A percentile compares a stretch with the other conserved stretches of the same genome.
Evolutionary conservation across 2,888 invertebrate species (phyloP).

Genomic region (Noctua fimbriata): DNA sequence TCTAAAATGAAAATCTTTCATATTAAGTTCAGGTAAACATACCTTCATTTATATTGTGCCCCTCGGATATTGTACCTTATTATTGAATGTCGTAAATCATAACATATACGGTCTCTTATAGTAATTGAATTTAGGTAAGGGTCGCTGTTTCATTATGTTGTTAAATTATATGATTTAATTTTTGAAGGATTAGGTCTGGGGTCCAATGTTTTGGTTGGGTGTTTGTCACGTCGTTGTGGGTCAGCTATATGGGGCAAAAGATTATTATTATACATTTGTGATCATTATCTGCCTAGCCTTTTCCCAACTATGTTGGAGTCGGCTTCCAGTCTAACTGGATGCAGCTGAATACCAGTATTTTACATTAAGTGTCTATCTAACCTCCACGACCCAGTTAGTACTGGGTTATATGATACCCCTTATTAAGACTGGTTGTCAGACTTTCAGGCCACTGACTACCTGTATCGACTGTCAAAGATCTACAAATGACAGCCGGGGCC

Average conservation of each 20-base stretch:
- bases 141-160: slow-evolving; percentile 62
- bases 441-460: no score
- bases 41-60: slow-evolving; percentile 75
- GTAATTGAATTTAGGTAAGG: slow-evolving; percentile 67
- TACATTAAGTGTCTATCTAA: no score
- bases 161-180: slow-evolving; percentile 60
- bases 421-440: no score
- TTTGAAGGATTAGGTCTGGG: slow-evolving; percentile 50
- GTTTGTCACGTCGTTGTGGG: slow-evolving; percentile 8
- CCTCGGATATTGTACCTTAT: slow-evolving; percentile 80
- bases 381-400: no score
- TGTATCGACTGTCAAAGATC: no score
- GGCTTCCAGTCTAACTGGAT: no score
- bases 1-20: slow-evolving; percentile 84
- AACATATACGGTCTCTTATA: slow-evolving; percentile 68
- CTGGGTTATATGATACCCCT: no score
- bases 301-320: no score
- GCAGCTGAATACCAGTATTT: no score
- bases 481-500: no score
- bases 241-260: neutral
- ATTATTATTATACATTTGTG: neutral
- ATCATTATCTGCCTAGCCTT: no score
- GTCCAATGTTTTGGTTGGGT: slow-evolving; percentile 29
- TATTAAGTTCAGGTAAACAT: slow-evolving; percentile 84
- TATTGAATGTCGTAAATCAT: slow-evolving; percentile 82